These are phyloP conservation scores for Pelodiscus sinensis DNA, from an alignment of 2,113 vertebrate genomes.

Conservation along the genomic window DNA sequence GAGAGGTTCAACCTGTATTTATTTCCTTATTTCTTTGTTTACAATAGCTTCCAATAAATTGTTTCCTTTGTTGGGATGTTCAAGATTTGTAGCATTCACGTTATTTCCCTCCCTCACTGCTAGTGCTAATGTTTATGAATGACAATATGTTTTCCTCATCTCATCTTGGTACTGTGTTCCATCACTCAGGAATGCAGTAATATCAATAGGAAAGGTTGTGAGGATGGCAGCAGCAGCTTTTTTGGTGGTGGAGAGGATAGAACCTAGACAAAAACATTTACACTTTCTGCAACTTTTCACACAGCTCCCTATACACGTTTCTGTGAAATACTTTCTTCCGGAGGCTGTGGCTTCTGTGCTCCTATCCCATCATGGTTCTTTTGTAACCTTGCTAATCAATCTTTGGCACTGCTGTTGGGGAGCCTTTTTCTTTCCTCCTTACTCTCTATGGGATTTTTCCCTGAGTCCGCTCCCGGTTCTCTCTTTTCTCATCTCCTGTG, in stretches of 20 bases:
- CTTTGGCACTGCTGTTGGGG: neutral
- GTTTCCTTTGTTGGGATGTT: neutral
- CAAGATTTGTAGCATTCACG: neutral
- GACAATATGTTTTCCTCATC: neutral
- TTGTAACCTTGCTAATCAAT: too few relatives aligned
- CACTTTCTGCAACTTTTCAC: neutral
- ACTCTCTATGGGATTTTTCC: neutral
- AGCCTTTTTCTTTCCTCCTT: too few relatives aligned
- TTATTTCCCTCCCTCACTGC: neutral
- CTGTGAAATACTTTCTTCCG: neutral
- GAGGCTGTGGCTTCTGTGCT: too few relatives aligned
- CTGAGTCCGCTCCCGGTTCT: neutral
- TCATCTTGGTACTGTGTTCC: neutral
- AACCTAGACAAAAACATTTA: neutral
- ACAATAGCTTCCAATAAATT: neutral
- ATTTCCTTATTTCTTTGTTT: neutral
- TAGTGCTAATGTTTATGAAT: neutral
- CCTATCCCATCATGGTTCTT: neutral
- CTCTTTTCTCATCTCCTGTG: too few relatives aligned
- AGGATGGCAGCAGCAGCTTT: neutral
- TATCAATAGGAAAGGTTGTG: neutral
- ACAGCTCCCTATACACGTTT: neutral
- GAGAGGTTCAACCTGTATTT: neutral
- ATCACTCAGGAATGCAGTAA: neutral
- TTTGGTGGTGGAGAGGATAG: neutral